A percentile compares a stretch with the other conserved stretches of the same genome.
These are phyloP conservation scores for Dichetophora obliterata DNA, from an alignment of 2,888 invertebrate species.

Conservation along the genomic window DNA sequence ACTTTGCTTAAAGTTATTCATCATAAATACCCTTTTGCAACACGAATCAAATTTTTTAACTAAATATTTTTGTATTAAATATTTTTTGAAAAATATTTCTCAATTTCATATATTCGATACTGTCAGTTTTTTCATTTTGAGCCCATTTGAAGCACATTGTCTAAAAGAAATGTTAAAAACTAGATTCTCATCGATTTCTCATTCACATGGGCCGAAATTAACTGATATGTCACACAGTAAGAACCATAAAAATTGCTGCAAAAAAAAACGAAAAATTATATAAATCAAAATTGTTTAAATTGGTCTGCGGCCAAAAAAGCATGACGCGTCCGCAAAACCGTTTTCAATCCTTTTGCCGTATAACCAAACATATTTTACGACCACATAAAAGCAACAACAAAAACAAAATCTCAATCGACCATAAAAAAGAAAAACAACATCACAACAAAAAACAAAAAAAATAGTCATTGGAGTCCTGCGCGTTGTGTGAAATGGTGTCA, in stretches of 20 bases:
- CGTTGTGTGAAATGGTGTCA: conserved; percentile 53
- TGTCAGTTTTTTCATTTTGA: not conserved
- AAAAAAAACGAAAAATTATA: conserved; percentile 38
- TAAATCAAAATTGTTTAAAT: conserved; percentile 50
- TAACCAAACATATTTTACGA: conserved; percentile 49
- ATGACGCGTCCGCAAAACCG: conserved; percentile 46
- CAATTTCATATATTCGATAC: not conserved
- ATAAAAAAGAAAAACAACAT: conserved; percentile 38
- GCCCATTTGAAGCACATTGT: not conserved
- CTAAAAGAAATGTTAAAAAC: too few species aligned
- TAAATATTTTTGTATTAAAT: too few species aligned
- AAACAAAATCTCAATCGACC: conserved; percentile 36
- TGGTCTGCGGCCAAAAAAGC: conserved; percentile 52
- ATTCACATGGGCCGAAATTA: conserved; percentile 39
- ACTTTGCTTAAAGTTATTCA: too few species aligned
- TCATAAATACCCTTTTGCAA: too few species aligned
- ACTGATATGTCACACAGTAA: conserved; percentile 40
- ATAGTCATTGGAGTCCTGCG: conserved; percentile 22
- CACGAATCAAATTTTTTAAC: too few species aligned
- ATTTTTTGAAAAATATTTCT: not conserved
- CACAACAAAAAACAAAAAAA: conserved; percentile 44
- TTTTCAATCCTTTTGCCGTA: conserved; percentile 45
- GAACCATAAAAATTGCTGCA: conserved; percentile 35
- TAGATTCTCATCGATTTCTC: not conserved
- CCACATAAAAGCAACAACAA: conserved; percentile 42